Evolutionary conservation across 2,113 vertebrate species (phyloP).

Genomic region (Himantopus leucocephalus): DNA sequence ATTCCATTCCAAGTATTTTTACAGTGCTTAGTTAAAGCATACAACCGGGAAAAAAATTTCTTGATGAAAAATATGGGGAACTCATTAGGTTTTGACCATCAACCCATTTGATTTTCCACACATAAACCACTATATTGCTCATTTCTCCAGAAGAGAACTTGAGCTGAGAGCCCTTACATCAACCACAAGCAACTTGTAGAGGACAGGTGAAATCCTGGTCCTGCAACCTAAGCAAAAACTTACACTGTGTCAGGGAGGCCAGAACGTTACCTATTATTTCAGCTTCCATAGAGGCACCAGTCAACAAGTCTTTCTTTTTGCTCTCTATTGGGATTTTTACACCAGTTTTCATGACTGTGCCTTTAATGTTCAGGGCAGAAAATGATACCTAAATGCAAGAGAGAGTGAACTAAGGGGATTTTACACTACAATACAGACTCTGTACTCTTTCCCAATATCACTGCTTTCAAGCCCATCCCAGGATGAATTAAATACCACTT

Average conservation of each 20-base stretch:
- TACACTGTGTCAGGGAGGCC: neutral
- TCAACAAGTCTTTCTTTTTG: neutral
- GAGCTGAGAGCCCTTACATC: neutral
- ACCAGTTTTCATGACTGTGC: neutral
- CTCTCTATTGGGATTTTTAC: neutral
- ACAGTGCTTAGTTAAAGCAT: neutral
- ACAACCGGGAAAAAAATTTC: neutral
- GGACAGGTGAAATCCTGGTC: neutral
- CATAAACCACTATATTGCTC: neutral
- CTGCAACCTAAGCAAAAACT: neutral
- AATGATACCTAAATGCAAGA: neutral
- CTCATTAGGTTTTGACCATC: neutral
- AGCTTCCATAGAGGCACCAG: neutral
- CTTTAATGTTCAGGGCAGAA: neutral
- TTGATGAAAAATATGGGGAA: neutral
- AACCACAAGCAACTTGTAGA: neutral
- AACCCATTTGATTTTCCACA: neutral
- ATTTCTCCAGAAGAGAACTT: neutral
- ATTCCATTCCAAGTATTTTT: neutral
- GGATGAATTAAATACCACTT: neutral
- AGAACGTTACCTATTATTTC: neutral
- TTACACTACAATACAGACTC: neutral
- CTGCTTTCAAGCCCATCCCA: neutral
- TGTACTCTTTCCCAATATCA: neutral
- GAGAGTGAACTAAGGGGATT: neutral